Base-by-base conservation (phyloP, 2,797 vertebrate genomes). In the Nyctalus aviator region DNA sequence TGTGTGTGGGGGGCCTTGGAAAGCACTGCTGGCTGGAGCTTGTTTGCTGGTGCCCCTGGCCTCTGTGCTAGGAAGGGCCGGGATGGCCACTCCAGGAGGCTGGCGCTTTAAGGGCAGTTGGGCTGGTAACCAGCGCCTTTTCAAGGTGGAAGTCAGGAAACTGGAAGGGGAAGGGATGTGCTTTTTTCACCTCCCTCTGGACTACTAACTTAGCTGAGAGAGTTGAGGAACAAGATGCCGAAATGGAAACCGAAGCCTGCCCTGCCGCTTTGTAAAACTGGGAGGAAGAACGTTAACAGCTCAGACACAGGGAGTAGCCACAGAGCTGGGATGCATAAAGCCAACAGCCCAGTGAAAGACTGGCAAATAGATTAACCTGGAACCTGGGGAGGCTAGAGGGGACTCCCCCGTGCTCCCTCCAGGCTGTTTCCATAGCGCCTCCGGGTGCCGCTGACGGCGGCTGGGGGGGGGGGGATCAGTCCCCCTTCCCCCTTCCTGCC, bases 371-470 rank as follows among this genome's bases (percentile, higher is more conserved):
- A 41, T 41, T 41, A 46, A 3, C 57, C 37, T 9, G 78, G 55
- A 4, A 5, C 18, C 0, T 13, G 57, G 57, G 30, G n/a, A 8
- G 57, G 8, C 4, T 2, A 46, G 2, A 5, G 57, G 11, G 12
- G 2, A 21, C 18, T 13, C 20, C 27, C 27, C 0, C 2, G 0
- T 21, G 78, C 17, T 46, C 78, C 35, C 55, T n/a, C 6, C 27
- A 13, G 57, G 57, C 27, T n/a, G 10, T 13, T 30, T 81, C 37
- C 37, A 1, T 5, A 46, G 57, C 11, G 37, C 37, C 78, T 23
- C 57, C 41, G 3, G 11, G 17, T 46, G 37, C 37, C 25, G 0
- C 1, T 1, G 20, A 0, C 2, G 27, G 27, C 1, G 27, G 11
- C 18, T 41, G 25, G 44, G 44, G 6, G 41, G 6, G 0, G 10